Conservation (phyloP, 2,797 vertebrate species). For the Halcyon badia region DNA sequence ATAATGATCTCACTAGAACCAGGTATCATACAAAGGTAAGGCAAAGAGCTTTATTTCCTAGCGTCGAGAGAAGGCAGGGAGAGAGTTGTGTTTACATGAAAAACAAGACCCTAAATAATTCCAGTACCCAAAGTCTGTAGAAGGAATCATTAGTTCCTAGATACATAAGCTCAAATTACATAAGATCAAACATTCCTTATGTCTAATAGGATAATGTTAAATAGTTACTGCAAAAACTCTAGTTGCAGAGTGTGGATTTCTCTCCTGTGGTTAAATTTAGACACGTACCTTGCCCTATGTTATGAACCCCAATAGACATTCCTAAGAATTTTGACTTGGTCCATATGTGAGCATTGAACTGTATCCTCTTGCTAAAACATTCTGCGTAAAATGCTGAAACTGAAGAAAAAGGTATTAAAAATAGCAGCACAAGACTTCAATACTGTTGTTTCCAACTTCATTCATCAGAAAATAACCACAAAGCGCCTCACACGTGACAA, state of each 20-base stretch:
- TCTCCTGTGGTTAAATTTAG: not conserved
- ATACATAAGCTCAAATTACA: not conserved
- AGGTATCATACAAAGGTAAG: not conserved
- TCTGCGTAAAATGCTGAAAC: slow-evolving; percentile 99
- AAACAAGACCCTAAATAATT: not conserved
- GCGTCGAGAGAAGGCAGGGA: not conserved
- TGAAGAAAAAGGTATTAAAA: slow-evolving; percentile 66
- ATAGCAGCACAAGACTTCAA: not conserved
- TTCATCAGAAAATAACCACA: not conserved
- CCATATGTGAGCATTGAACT: slow-evolving; percentile 99
- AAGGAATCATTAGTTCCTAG: not conserved
- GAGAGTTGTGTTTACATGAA: rapidly evolving
- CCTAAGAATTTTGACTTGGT: slow-evolving; percentile 99
- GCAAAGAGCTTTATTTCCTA: not conserved
- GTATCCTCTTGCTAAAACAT: slow-evolving; percentile 95
- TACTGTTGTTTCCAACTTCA: not conserved
- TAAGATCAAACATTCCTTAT: not conserved
- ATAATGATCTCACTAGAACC: not conserved
- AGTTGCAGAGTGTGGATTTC: not conserved
- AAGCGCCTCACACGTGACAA: not conserved
- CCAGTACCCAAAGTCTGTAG: not conserved
- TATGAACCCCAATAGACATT: slow-evolving; percentile 99
- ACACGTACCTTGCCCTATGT: slow-evolving; percentile 96
- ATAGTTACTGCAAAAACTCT: not conserved
- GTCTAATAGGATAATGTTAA: not conserved